Base-by-base conservation (phyloP, 2,888 invertebrate genomes). In the Drosophila anomalipes region DNA sequence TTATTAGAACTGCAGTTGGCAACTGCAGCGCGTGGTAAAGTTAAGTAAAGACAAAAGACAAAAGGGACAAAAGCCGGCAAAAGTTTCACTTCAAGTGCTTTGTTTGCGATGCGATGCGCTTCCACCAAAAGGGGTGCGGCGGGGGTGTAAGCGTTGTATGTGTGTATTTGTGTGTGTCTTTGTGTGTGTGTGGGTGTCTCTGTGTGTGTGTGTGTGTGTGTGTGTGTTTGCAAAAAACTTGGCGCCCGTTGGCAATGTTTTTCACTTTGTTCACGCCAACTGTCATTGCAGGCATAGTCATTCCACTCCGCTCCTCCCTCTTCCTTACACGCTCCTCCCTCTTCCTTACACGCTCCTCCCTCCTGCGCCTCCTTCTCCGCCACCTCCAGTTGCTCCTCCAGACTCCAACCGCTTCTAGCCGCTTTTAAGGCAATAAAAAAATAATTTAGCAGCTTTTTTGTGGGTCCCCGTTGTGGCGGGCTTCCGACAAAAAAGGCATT, bases 241-340 rank as follows among this genome's bases (percentile, higher is more conserved):
- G 71, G 51, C 62, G 72, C 81, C 89, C 89, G 84, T 77, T 68
- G 86, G 85, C 89, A 85, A 89, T 86, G 84, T 85, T 89, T 89
- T 86, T 86, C 87, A 86, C 85, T 86, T 89, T 86, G 85, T 87
- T 89, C 77, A 70, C 87, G 87, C 87, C 82, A 77, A 86, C 89
- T 86, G 87, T 87, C 85, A 86, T 72, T 84, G 85, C 84, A 74
- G 74, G 37, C 56, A 32, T 28, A 39, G 80, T 58, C 12, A 39
- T 44, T 35, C 19, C 22, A 19, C 28, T 7, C 30, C n/a, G 5
- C 22, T 1, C 4, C n/a, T 0, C 6, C 26, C 4, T 26, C 6
- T 33, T 16, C n/a, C 44, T 37, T 58, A 16, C 35, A 41, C n/a
- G 10, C 41, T 7, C 4, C 22, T 14, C 44, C 7, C 22, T 6